Conservation (phyloP, 92 coral and sea anemone species). For the Anthopleura xanthogrammica region DNA sequence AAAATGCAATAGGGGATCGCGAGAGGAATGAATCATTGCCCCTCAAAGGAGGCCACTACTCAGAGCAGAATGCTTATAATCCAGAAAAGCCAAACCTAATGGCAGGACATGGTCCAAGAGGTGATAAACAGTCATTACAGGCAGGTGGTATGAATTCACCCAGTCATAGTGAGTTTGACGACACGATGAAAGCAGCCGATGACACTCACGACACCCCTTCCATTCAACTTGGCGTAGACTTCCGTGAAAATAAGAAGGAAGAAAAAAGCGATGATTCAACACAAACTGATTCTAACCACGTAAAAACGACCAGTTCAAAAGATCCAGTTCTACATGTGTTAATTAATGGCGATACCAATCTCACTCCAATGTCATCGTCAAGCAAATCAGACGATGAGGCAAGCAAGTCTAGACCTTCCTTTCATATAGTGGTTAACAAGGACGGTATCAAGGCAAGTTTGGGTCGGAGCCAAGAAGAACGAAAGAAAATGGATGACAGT, state of each 20-base stretch:
- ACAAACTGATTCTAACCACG: conserved; percentile 1
- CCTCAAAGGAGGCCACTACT: not conserved
- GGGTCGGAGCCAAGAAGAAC: not conserved
- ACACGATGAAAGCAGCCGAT: not conserved
- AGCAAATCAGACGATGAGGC: conserved; percentile 6
- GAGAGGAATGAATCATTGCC: not conserved
- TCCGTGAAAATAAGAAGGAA: conserved; percentile 9
- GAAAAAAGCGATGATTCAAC: conserved; percentile 9
- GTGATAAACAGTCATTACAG: not conserved
- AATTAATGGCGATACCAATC: conserved; percentile 10
- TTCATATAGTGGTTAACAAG: conserved; percentile 23
- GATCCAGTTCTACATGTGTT: conserved; percentile 15
- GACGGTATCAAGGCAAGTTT: conserved; percentile 21
- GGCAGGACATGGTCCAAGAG: not conserved
- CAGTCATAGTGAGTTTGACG: not conserved
- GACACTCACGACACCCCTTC: not conserved
- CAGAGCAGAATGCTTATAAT: not conserved
- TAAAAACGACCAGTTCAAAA: not conserved
- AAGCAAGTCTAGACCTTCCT: conserved; percentile 18
- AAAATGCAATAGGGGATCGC: not conserved
- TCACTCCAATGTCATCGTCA: not conserved
- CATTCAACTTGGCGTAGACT: not conserved
- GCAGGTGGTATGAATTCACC: not conserved
- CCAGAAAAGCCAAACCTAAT: not conserved
- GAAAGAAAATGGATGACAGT: not conserved